Conservation (phyloP, 2,797 vertebrate species). For the Diceros bicornis region DNA sequence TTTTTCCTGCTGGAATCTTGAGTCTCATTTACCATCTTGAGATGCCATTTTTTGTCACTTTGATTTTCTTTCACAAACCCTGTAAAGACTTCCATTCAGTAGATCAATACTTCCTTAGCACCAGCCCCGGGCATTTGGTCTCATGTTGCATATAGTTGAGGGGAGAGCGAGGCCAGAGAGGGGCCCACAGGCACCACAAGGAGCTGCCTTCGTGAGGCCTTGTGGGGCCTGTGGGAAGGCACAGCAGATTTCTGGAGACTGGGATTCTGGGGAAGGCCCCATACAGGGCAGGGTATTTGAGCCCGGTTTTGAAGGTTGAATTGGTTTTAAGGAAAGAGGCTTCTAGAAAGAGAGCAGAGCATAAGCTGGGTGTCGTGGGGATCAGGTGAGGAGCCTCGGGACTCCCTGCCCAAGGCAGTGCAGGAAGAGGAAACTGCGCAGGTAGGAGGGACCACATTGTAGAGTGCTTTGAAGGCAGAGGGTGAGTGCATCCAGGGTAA, state of each 20-base stretch:
- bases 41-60: conserved; percentile 8
- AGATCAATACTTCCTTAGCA: not conserved
- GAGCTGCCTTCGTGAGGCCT: not conserved
- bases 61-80: not conserved
- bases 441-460: not conserved
- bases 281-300: not conserved
- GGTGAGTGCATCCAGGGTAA: not conserved
- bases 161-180: not conserved
- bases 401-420: not conserved
- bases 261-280: not conserved
- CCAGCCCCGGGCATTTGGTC: not conserved
- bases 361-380: not conserved
- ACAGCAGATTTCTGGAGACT: not conserved
- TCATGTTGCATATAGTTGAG: not conserved
- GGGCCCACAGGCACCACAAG: no score
- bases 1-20: conserved; percentile 45
- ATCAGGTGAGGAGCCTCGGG: not conserved
- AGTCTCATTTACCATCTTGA: conserved; percentile 24
- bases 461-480: not conserved
- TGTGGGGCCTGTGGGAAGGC: not conserved
- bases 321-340: not conserved
- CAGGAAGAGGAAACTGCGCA: not conserved
- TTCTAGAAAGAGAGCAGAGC: not conserved
- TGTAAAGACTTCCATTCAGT: not conserved
- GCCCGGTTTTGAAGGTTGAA: not conserved